Percentiles rank a stretch among this genome's conserved stretches.
phyloP scores from a whole-genome alignment of 1,140 invertebrate species.

The Archegozetes longisetosus region DNA sequence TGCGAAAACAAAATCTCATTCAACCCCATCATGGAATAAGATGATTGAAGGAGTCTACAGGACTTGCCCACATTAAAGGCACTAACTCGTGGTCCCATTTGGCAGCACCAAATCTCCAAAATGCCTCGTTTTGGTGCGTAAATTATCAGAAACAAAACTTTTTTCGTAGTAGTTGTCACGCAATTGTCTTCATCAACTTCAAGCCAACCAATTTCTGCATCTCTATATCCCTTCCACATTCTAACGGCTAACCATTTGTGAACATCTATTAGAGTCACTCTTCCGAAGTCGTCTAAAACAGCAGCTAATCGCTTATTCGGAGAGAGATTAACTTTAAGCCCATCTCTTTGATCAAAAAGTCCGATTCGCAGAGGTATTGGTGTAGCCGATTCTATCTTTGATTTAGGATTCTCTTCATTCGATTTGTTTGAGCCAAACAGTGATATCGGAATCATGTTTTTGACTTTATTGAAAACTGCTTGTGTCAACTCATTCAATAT shows the following conservation, averaged over 20 bases:
- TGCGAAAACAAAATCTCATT: slow-evolving; percentile 7
- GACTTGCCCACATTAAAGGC: slow-evolving; percentile 68
- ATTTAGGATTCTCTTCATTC: slow-evolving; percentile 26
- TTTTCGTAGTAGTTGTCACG: slow-evolving; percentile 23
- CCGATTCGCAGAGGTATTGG: slow-evolving; percentile 42
- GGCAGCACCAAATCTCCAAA: slow-evolving; percentile 61
- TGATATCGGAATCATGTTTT: slow-evolving; percentile 27
- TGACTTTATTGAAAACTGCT: slow-evolving; percentile 72
- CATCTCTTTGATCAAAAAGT: slow-evolving; percentile 64
- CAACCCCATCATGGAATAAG: slow-evolving; percentile 11
- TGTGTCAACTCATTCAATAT: slow-evolving; percentile 67
- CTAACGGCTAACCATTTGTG: slow-evolving; percentile 56
- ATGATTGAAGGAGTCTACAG: slow-evolving; percentile 13
- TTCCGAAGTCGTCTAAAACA: slow-evolving; percentile 64
- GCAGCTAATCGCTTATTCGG: slow-evolving; percentile 62
- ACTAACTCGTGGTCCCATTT: slow-evolving; percentile 68
- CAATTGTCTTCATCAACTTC: slow-evolving; percentile 46
- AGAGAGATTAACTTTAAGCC: slow-evolving; percentile 50
- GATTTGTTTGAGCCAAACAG: slow-evolving; percentile 18
- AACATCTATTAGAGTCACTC: slow-evolving; percentile 68
- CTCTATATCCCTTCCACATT: slow-evolving; percentile 82
- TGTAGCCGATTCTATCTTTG: slow-evolving; percentile 36
- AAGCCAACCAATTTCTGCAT: slow-evolving; percentile 81
- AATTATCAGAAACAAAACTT: slow-evolving; percentile 60
- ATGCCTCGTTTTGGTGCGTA: slow-evolving; percentile 66